phyloP scores from a whole-genome alignment of 2,113 vertebrate genomes.

The Datnioides undecimradiatus region DNA sequence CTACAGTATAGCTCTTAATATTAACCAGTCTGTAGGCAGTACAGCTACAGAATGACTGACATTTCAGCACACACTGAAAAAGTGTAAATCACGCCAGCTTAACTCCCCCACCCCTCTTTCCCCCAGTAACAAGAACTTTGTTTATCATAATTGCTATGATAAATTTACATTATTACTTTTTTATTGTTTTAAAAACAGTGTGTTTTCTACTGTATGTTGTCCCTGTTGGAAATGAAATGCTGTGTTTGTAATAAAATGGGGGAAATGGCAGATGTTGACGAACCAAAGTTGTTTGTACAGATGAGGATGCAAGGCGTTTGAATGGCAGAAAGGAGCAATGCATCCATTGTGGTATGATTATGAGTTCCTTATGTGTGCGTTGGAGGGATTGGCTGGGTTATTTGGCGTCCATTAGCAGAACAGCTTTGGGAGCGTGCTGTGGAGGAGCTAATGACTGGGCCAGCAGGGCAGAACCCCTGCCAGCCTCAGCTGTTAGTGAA shows the following conservation, averaged over 20 bases:
- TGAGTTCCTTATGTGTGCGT: conserved; percentile 40
- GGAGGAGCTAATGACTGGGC: conserved; percentile 67
- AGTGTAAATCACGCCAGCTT: conserved; percentile 13
- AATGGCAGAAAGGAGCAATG: conserved; percentile 7
- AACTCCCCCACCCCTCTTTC: not conserved
- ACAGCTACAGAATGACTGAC: conserved; percentile 20
- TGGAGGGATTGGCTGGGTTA: conserved; percentile 42
- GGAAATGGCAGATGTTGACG: conserved; percentile 18
- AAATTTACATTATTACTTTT: conserved; percentile 27
- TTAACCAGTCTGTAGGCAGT: not conserved
- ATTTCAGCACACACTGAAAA: conserved; percentile 22
- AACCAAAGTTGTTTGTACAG: conserved; percentile 12
- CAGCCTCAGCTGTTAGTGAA: conserved; percentile 60
- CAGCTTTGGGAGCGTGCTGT: conserved; percentile 65
- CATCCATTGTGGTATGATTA: conserved; percentile 14
- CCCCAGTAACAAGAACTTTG: conserved; percentile 22
- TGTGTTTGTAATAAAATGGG: conserved; percentile 76
- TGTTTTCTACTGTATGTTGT: conserved; percentile 69
- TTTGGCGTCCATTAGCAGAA: conserved; percentile 62
- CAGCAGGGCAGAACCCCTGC: conserved; percentile 51
- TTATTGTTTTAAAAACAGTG: conserved; percentile 13
- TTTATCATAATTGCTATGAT: conserved; percentile 36
- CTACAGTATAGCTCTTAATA: conserved; percentile 33
- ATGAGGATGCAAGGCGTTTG: conserved; percentile 12
- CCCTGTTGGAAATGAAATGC: conserved; percentile 40